These are phyloP conservation scores for Meloidogyne chitwoodi DNA, from an alignment of 1,140 invertebrate species.

Conservation along the genomic window DNA sequence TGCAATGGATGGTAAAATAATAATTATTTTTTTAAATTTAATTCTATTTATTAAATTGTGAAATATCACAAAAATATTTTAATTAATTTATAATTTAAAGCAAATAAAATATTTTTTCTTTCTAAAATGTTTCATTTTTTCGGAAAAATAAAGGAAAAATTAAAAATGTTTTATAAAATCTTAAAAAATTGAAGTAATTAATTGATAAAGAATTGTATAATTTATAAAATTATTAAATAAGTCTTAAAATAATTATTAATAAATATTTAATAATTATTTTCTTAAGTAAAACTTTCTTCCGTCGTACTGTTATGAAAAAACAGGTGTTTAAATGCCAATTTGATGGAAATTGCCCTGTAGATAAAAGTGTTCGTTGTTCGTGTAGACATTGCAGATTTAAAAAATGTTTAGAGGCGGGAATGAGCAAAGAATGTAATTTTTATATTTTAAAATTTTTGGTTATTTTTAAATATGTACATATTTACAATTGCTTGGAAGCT, in stretches of 20 bases:
- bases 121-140: too few relatives aligned
- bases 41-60: too few relatives aligned
- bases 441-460: too few relatives aligned
- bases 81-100: too few relatives aligned
- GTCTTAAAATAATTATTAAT: background rate
- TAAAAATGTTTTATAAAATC: background rate
- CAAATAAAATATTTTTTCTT: too few relatives aligned
- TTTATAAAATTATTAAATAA: background rate
- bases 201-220: background rate
- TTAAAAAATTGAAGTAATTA: background rate
- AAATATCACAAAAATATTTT: too few relatives aligned
- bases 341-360: slow-evolving; percentile 19
- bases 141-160: too few relatives aligned
- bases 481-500: too few relatives aligned
- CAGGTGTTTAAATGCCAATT: slow-evolving; percentile 52
- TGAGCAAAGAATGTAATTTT: slow-evolving; percentile 50
- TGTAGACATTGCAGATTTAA: slow-evolving; percentile 56
- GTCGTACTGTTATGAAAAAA: slow-evolving; percentile 56
- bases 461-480: too few relatives aligned
- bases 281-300: slow-evolving; percentile 55
- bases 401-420: slow-evolving; percentile 56
- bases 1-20: slow-evolving; percentile 53
- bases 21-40: slow-evolving; percentile 3
- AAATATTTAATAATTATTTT: background rate
- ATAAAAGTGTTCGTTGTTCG: slow-evolving; percentile 48